Base-by-base conservation (phyloP, 2,113 vertebrate species). In the Syngnathoides biaculeatus region DNA sequence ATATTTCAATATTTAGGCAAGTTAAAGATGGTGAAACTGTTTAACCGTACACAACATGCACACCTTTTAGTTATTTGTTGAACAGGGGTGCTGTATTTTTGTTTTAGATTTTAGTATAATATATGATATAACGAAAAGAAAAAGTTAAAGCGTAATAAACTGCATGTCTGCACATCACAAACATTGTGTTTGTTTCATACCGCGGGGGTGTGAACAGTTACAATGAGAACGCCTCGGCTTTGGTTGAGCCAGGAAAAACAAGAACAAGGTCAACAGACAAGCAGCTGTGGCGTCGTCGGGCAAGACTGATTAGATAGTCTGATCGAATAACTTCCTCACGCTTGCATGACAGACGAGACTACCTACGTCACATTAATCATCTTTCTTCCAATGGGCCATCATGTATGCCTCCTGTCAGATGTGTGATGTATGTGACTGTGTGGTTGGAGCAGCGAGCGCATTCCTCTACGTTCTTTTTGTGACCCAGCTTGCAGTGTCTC, bases 291-390 rank as follows among this genome's bases (percentile, higher is more conserved):
- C 8, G 57, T 59, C 10, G 35, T 59, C 8, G 57, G 35, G 35
- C 17, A n/a, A 20, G 35, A 59, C 30, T 20, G 57, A 59, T 39
- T 59, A 38, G 57, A 72, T 68, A 43, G 65, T 70, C 52, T 84
- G 77, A 86, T 79, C 74, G 79, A 81, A 84, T 71, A 60, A 68
- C 82, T 64, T 53, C 67, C 22, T 30, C 68, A 17, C 52, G 19
- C 64, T 71, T 57, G 43, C 64, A 22, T 86, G 79, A 85, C 69
- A 75, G 77, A 87, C 79, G 79, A 87, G 82, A 69, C 72, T 74
- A 80, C 81, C 2, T 67, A 73, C 39, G 61, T 79, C 71, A 75
- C 80, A 86, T 85, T 70, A 73, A 82, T 82, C 78, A 80, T 68
- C 65, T 64, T 68, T 45, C 63, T 64, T 19, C 17, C 19, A 8